phyloP scores from a whole-genome alignment of 2,888 invertebrate genomes.

The Mesorhabditis sp. region DNA sequence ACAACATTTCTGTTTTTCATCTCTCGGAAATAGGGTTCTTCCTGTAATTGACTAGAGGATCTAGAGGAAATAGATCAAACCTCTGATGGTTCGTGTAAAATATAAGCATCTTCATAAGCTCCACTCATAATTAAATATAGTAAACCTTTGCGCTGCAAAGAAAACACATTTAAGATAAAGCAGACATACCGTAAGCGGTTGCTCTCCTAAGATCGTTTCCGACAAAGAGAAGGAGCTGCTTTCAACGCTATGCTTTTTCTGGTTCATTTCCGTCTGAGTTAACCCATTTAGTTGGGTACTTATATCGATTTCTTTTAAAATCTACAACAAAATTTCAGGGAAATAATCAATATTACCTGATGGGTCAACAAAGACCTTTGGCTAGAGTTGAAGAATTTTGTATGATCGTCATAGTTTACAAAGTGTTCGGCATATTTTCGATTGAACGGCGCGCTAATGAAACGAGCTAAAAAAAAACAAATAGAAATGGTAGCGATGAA shows the following conservation, averaged over 20 bases:
- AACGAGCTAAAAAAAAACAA: constrained; percentile 18
- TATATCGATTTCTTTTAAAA: constrained; percentile 34
- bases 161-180: background rate
- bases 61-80: constrained; percentile 9
- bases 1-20: constrained; percentile 27
- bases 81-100: constrained; percentile 59
- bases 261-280: background rate
- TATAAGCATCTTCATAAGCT: constrained; percentile 58
- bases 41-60: constrained; percentile 31
- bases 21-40: constrained; percentile 37
- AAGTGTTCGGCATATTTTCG: constrained; percentile 30
- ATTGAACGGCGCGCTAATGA: constrained; percentile 35
- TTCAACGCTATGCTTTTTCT: background rate
- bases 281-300: constrained; percentile 17
- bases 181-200: background rate
- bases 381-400: constrained; percentile 30
- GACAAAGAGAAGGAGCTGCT: background rate
- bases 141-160: constrained; percentile 54
- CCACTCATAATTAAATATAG: constrained; percentile 59
- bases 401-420: constrained; percentile 31
- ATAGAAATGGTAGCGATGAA: background rate
- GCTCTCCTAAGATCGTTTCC: background rate
- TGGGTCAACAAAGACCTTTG: constrained; percentile 32
- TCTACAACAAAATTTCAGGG: constrained; percentile 15
- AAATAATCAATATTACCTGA: constrained; percentile 19